phyloP scores from a whole-genome alignment of 2,113 vertebrate species.

The Otis tarda region DNA sequence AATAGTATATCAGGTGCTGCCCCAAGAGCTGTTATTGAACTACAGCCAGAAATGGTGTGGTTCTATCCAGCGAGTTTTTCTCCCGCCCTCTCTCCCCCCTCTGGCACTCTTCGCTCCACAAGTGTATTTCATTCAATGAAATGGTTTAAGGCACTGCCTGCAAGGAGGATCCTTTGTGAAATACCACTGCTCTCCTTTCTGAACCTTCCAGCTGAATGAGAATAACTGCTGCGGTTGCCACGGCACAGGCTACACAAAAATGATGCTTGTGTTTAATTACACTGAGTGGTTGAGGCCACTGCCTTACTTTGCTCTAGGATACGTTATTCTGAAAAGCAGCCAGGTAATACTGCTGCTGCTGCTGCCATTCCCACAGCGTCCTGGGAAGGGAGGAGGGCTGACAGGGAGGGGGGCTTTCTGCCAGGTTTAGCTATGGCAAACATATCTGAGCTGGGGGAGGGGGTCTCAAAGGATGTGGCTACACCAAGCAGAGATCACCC shows the following conservation, averaged over 20 bases:
- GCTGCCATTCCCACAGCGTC: background rate
- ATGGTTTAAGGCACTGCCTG: slow-evolving; percentile 8
- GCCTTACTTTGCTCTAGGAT: slow-evolving; percentile 7
- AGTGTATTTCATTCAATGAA: slow-evolving; percentile 49
- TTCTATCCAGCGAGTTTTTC: background rate
- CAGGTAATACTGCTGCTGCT: slow-evolving; percentile 31
- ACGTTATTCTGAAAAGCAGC: slow-evolving; percentile 18
- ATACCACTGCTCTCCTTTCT: background rate
- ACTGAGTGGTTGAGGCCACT: slow-evolving; percentile 11
- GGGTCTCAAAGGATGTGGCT: background rate
- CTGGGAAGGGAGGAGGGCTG: background rate
- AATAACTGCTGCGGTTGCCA: background rate
- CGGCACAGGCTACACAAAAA: slow-evolving; percentile 2
- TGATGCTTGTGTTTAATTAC: slow-evolving; percentile 50
- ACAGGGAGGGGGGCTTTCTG: background rate
- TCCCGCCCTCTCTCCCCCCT: background rate
- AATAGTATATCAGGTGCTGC: slow-evolving; percentile 3
- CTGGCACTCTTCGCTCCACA: background rate
- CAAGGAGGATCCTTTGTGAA: slow-evolving; percentile 36
- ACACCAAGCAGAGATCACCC: background rate
- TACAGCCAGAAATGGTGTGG: background rate
- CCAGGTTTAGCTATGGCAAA: background rate
- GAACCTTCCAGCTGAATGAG: slow-evolving; percentile 32
- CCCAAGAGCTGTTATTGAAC: slow-evolving; percentile 20
- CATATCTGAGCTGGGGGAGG: background rate